phyloP scores from a whole-genome alignment of 2,888 invertebrate genomes.

The Mythimna ferrago region DNA sequence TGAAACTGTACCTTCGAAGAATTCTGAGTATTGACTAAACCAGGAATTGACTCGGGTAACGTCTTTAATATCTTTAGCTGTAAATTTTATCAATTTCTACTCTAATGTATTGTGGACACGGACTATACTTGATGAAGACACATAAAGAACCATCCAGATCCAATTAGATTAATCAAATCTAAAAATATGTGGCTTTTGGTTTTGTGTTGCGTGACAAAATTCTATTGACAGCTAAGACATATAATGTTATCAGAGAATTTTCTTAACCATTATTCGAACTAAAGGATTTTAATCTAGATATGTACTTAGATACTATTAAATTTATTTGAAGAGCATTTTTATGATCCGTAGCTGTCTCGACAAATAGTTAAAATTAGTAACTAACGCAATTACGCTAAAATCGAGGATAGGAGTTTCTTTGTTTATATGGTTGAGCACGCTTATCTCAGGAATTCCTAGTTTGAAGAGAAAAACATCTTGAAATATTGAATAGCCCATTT shows the following conservation, averaged over 20 bases:
- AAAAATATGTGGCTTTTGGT: not conserved
- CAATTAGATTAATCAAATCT: not conserved
- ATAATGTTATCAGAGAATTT: not conserved
- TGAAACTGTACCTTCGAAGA: not conserved
- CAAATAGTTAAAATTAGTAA: no score
- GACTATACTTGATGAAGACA: slow-evolving; percentile 14
- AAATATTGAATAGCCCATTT: no score
- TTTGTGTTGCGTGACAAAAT: slow-evolving; percentile 23
- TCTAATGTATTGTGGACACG: slow-evolving; percentile 12
- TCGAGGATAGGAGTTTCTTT: no score
- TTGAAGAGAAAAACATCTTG: no score
- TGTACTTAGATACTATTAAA: no score
- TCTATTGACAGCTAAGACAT: not conserved
- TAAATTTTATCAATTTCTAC: not conserved
- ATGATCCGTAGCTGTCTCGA: no score
- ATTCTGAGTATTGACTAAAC: not conserved
- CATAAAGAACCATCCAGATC: slow-evolving; percentile 15
- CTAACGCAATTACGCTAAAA: no score
- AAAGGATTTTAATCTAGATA: no score
- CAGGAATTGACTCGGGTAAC: not conserved
- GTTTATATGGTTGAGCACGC: no score
- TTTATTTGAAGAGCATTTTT: no score
- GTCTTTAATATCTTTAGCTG: not conserved
- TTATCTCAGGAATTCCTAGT: no score
- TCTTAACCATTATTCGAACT: not conserved